Evolutionary conservation across 2,888 invertebrate species (phyloP), one percentile per base, ranked within the genome.

Genomic region (Mimachlamys varia): DNA sequence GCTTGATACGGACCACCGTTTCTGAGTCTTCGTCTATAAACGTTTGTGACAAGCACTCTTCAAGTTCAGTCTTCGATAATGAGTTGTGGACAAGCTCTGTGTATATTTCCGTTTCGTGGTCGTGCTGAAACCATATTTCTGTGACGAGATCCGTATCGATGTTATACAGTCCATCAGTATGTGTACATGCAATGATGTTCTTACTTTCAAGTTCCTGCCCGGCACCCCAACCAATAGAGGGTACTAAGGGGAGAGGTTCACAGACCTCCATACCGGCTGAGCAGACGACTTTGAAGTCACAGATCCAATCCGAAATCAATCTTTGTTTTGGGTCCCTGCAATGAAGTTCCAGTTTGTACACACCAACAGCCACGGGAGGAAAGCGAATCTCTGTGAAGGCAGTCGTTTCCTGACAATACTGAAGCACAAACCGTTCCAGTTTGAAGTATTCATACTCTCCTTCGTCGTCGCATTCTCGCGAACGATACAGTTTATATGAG

Each of bases 191-290:
- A 62, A 91, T 90, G 37, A 94, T 88, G 15, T 91, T 92, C 27
- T 88, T 62, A 22, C 88, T 88, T 37, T 92, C 91, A 1, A 94
- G 89, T 19, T 89, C 93, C 13, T n/a, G 58, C 17, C 92, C 92
- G 5, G 91, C 90, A 13, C 94, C 94, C 94, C 94, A 94, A 1
- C 93, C 93, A 33, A 93, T 93, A 7, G 90, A 58, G 0, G 94
- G 93, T 27, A 92, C 91, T 1, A 93, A 50, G 10, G 94, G 94
- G 5, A 93, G 89, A 15, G 94, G 93, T 19, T 92, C 88, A 89
- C 93, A 93, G 15, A 92, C 89, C 4, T 92, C 92, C 93, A 93
- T 93, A 12, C 92, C 90, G 55, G 90, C 90, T 19, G 90, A 33
- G 53, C 93, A 93, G 22, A 93, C 88, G 27, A 94, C 93, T 53